Evolutionary conservation across 2,888 invertebrate species (phyloP).

Genomic region (Actias luna): DNA sequence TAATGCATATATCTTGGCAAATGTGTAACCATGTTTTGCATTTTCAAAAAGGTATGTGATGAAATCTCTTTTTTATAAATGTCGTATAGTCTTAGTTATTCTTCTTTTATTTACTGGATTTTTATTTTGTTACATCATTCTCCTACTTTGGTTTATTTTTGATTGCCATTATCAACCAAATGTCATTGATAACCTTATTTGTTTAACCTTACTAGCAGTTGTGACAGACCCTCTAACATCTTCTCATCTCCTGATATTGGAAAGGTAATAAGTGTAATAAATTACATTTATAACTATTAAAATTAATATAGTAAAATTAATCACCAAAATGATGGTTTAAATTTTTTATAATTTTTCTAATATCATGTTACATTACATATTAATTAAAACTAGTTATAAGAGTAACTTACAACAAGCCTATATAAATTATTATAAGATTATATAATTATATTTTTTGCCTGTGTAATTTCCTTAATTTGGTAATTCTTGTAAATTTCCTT

Average conservation of each 20-base stretch:
- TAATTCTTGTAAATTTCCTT: too few relatives aligned
- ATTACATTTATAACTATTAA: not conserved
- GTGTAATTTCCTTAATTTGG: not conserved
- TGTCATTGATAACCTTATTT: conserved; percentile 43
- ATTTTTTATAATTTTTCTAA: not conserved
- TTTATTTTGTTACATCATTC: conserved; percentile 15
- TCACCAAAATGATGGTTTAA: not conserved
- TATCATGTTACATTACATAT: too few relatives aligned
- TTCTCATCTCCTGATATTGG: not conserved
- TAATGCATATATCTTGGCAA: conserved; percentile 38
- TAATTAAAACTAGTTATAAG: too few relatives aligned
- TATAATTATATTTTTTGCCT: not conserved
- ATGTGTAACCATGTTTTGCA: conserved; percentile 62
- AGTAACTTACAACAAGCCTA: not conserved
- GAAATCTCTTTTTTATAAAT: conserved; percentile 34
- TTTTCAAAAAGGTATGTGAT: conserved; percentile 66
- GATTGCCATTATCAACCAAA: conserved; percentile 13
- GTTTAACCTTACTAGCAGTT: conserved; percentile 44
- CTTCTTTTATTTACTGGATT: not conserved
- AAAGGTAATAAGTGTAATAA: not conserved
- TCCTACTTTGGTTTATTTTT: not conserved
- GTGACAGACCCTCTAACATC: not conserved
- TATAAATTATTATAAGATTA: not conserved
- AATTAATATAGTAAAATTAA: not conserved
- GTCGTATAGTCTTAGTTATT: not conserved